Conservation (phyloP, 1,140 invertebrate genomes). For the Leptinotarsa texana region DNA sequence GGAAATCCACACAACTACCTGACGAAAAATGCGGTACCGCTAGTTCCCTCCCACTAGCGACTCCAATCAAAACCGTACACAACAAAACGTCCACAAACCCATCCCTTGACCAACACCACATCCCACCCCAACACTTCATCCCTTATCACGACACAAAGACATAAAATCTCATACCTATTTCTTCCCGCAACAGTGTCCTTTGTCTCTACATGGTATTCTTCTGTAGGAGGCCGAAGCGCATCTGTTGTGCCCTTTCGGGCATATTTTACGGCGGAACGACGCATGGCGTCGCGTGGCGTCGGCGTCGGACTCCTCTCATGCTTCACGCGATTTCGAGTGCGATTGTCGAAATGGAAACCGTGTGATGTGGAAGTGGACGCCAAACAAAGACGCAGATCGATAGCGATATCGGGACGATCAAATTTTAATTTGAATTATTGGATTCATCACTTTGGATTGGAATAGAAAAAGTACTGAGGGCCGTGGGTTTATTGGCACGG, state of each 20-base stretch:
- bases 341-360: neutral
- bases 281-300: slow-evolving; percentile 10
- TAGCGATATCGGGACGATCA: neutral
- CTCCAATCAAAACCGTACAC: too few relatives aligned
- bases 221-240: neutral
- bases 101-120: too few relatives aligned
- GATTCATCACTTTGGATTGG: too few relatives aligned
- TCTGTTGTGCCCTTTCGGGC: neutral
- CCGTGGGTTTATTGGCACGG: too few relatives aligned
- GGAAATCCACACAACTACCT: too few relatives aligned
- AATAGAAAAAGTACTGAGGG: too few relatives aligned
- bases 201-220: slow-evolving; percentile 3
- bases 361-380: neutral
- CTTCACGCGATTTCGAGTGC: neutral
- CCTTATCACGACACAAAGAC: neutral
- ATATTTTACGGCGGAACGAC: slow-evolving; percentile 13
- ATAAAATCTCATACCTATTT: slow-evolving; percentile 1
- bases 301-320: neutral
- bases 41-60: too few relatives aligned
- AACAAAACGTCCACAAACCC: too few relatives aligned
- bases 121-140: too few relatives aligned
- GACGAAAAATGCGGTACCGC: too few relatives aligned
- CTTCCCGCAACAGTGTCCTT: neutral
- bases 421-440: neutral
- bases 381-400: neutral